Percentiles rank a stretch among this genome's conserved stretches.
These are phyloP conservation scores for Leuciscus waleckii DNA, from an alignment of 2,797 vertebrate species.

Conservation along the genomic window DNA sequence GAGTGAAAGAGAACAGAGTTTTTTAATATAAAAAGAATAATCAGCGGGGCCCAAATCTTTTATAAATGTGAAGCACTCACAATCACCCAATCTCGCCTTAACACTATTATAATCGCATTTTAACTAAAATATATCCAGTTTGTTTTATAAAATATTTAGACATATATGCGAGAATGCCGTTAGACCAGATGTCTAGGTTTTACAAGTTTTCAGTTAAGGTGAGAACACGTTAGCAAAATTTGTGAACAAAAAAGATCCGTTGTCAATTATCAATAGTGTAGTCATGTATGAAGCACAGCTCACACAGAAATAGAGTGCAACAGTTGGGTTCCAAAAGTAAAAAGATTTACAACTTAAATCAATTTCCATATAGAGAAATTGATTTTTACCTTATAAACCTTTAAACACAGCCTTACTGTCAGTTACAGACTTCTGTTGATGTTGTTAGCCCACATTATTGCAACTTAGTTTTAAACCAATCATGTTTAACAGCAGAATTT, in stretches of 20 bases:
- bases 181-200: background rate
- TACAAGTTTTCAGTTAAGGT: background rate
- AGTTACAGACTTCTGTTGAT: background rate
- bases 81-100: background rate
- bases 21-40: background rate
- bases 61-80: slow-evolving; percentile 6
- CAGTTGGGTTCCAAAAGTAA: background rate
- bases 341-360: background rate
- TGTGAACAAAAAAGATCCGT: background rate
- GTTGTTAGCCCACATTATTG: background rate
- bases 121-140: background rate
- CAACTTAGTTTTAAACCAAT: background rate
- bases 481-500: background rate
- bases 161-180: background rate
- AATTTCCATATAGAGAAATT: background rate
- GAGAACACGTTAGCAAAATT: background rate
- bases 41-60: background rate
- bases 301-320: background rate
- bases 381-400: background rate
- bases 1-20: slow-evolving; percentile 12
- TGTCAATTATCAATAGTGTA: background rate
- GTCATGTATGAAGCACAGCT: background rate
- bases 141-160: slow-evolving; percentile 15
- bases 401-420: background rate
- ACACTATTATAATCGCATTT: slow-evolving; percentile 9